phyloP scores from a whole-genome alignment of 2,888 invertebrate species.

The Hydrotaea cyrtoneurina region DNA sequence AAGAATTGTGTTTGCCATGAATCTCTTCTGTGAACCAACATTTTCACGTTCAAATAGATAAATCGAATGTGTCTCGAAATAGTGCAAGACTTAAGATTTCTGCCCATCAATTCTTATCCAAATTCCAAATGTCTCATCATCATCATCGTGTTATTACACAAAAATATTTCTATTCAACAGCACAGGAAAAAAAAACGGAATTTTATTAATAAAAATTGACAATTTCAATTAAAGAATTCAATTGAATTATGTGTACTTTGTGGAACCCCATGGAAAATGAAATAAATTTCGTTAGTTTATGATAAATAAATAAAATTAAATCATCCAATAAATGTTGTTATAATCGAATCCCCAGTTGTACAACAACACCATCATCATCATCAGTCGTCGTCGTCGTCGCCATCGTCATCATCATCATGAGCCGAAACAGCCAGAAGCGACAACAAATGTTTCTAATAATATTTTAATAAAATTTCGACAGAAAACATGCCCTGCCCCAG shows the following conservation, averaged over 20 bases:
- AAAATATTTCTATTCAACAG: not conserved
- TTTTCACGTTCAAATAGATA: too few relatives aligned
- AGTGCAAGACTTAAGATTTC: too few relatives aligned
- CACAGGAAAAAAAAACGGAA: not conserved
- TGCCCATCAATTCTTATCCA: too few relatives aligned
- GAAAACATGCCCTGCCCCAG: slow-evolving; percentile 5
- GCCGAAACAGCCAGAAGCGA: not conserved
- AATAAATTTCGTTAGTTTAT: slow-evolving; percentile 66
- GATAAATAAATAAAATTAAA: slow-evolving; percentile 68
- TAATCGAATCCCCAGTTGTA: slow-evolving; percentile 63
- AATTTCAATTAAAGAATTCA: slow-evolving; percentile 65
- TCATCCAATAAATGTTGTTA: slow-evolving; percentile 65
- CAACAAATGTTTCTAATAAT: slow-evolving; percentile 57
- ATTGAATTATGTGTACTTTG: slow-evolving; percentile 58
- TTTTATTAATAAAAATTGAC: slow-evolving; percentile 66
- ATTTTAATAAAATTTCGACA: slow-evolving; percentile 49
- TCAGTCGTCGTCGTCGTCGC: not conserved
- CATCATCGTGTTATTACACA: not conserved
- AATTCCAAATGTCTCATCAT: too few relatives aligned
- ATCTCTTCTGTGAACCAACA: too few relatives aligned
- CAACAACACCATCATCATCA: slow-evolving; percentile 33
- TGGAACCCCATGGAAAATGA: slow-evolving; percentile 62
- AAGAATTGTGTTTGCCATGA: too few relatives aligned
- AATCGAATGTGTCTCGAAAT: too few relatives aligned
- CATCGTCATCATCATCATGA: slow-evolving; percentile 31